Evolutionary conservation across 2,113 vertebrate genomes (phyloP).

Genomic region (Geococcyx californianus): DNA sequence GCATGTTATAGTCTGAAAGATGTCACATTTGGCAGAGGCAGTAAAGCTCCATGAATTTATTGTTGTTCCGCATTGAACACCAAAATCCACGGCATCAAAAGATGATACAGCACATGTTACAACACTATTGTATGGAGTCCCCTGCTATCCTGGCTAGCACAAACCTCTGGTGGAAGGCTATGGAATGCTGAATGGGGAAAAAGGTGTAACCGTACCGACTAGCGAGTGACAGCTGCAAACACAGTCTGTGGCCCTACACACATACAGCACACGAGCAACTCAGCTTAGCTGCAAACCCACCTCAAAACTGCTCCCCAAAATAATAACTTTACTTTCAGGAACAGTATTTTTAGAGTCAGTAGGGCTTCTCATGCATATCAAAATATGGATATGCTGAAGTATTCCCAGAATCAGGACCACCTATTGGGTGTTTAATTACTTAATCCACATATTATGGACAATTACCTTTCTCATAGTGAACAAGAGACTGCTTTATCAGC

Average conservation of each 20-base stretch:
- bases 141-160: neutral
- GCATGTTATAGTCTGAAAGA: constrained; percentile 75
- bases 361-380: neutral
- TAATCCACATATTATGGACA: neutral
- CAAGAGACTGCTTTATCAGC: neutral
- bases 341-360: neutral
- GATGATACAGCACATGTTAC: neutral
- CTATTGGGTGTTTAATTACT: neutral
- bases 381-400: neutral
- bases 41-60: constrained; percentile 76
- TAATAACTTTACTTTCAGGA: neutral
- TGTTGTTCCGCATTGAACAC: constrained; percentile 43
- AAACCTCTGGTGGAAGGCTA: neutral
- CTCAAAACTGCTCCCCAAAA: neutral
- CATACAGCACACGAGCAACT: accelerated
- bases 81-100: constrained; percentile 52
- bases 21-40: constrained; percentile 80
- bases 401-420: neutral
- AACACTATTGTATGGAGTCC: neutral
- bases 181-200: neutral
- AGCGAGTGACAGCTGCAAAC: neutral
- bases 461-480: neutral
- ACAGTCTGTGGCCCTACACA: neutral
- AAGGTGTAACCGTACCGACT: neutral
- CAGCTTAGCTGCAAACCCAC: neutral